Percentiles rank a stretch among this genome's conserved stretches.
phyloP scores from a whole-genome alignment of 2,888 invertebrate species.

The Heliconius ismenius region DNA sequence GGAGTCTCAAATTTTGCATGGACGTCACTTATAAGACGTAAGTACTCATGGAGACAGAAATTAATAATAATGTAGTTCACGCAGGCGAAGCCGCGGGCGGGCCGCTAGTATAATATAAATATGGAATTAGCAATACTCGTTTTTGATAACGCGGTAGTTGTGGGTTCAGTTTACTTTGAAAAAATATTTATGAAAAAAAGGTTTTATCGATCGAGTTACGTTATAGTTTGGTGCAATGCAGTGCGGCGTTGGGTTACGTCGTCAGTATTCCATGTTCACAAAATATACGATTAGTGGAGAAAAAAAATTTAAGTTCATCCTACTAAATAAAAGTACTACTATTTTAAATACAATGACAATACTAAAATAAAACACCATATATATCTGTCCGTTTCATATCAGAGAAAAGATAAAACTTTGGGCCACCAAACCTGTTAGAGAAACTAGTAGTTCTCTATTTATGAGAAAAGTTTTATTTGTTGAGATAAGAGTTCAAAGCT shows the following conservation, averaged over 20 bases:
- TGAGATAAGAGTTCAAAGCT: constrained; percentile 9
- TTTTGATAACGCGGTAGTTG: background rate
- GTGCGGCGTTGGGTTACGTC: background rate
- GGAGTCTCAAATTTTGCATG: no score
- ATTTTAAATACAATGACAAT: no score
- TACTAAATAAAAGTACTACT: no score
- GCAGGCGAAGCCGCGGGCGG: no score
- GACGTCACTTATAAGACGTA: no score
- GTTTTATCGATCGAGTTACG: background rate
- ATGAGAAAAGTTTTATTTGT: constrained; percentile 9
- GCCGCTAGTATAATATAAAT: background rate
- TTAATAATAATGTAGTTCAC: no score
- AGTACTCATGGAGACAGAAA: no score
- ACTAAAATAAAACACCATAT: background rate
- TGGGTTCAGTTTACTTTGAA: background rate
- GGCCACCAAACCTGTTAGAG: background rate
- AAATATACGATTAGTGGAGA: background rate
- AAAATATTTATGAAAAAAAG: background rate
- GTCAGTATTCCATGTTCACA: background rate
- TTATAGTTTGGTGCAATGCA: background rate
- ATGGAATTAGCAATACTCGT: no score
- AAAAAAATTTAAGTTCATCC: no score
- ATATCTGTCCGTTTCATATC: background rate
- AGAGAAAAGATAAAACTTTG: background rate
- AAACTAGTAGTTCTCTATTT: background rate